These are phyloP conservation scores for Sphyrna mokarran DNA, from an alignment of 2,113 vertebrate genomes.

Conservation along the genomic window DNA sequence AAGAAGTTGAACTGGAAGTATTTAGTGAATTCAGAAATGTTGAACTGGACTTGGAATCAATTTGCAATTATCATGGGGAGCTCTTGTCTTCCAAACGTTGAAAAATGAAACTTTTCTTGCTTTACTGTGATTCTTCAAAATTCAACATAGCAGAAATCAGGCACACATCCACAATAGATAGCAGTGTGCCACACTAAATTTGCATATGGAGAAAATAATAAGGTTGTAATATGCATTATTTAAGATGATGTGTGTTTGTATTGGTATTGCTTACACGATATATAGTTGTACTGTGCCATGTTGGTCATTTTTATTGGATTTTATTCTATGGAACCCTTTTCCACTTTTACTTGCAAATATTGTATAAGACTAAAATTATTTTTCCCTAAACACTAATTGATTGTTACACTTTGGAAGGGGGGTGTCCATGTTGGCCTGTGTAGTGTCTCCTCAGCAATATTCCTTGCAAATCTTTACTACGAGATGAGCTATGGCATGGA, in stretches of 20 bases:
- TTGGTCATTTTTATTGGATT: not conserved
- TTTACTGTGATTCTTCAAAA: not conserved
- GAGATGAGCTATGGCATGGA: not conserved
- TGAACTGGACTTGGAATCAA: not conserved
- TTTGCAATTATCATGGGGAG: not conserved
- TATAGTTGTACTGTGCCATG: not conserved
- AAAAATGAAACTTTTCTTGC: not conserved
- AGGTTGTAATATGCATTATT: not conserved
- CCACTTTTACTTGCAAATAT: not conserved
- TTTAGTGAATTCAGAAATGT: not conserved
- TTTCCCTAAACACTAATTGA: not conserved
- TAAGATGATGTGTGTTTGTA: not conserved
- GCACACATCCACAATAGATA: not conserved
- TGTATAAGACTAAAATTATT: not conserved
- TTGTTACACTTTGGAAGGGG: not conserved
- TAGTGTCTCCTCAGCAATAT: too few species aligned
- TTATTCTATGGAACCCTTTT: not conserved
- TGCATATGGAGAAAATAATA: not conserved
- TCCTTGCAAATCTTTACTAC: not conserved
- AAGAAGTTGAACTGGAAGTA: not conserved
- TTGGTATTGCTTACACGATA: not conserved
- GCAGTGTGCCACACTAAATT: not conserved
- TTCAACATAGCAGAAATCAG: not conserved
- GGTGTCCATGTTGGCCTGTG: not conserved
- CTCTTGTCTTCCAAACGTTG: not conserved